phyloP scores from a whole-genome alignment of 2,888 invertebrate genomes.

The Leptothorax acervorum region DNA sequence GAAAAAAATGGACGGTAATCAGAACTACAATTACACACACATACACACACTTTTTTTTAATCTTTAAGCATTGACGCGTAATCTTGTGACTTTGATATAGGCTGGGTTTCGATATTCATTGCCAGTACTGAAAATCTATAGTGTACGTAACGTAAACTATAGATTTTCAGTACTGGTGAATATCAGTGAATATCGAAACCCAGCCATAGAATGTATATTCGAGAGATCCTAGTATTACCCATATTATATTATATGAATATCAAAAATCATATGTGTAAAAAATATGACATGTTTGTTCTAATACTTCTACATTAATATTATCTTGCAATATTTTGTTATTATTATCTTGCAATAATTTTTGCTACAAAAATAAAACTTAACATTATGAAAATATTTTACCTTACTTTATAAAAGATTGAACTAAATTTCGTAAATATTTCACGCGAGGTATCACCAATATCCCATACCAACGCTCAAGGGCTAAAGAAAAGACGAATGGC shows the following conservation, averaged over 20 bases:
- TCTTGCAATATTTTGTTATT: too few species aligned
- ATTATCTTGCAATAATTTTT: neutral
- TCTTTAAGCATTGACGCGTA: neutral
- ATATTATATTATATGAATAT: neutral
- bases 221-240: neutral
- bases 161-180: too few species aligned
- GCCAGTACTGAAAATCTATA: too few species aligned
- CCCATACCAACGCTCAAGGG: too few species aligned
- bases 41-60: neutral
- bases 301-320: constrained; percentile 1
- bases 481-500: constrained; percentile 5
- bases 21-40: neutral
- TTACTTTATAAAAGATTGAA: neutral
- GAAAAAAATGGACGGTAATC: neutral
- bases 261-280: neutral
- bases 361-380: neutral
- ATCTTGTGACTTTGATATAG: neutral
- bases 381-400: neutral
- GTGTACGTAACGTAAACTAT: too few species aligned
- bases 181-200: too few species aligned
- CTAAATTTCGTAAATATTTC: neutral
- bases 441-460: neutral
- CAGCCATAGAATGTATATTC: neutral
- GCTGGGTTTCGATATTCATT: too few species aligned
- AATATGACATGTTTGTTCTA: neutral